phyloP scores from a whole-genome alignment of 1,140 invertebrate species.

The Tetramorium simillimum region DNA sequence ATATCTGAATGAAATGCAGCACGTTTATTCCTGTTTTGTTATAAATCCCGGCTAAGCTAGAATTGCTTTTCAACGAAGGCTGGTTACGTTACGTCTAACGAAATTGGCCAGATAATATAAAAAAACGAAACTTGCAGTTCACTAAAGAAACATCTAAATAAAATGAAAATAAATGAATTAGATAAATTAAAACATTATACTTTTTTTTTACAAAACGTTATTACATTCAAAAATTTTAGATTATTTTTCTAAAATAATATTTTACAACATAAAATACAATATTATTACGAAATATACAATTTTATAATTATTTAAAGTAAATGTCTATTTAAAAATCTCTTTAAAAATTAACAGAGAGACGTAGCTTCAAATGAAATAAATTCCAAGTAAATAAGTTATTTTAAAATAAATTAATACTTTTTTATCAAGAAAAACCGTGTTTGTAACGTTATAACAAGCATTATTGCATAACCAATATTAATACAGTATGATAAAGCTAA shows the following conservation, averaged over 20 bases:
- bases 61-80: neutral
- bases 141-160: neutral
- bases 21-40: neutral
- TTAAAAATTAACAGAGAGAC: neutral
- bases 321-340: neutral
- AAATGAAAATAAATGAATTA: neutral
- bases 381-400: neutral
- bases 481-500: neutral
- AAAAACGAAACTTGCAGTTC: neutral
- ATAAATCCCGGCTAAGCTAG: conserved; percentile 5
- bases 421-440: neutral
- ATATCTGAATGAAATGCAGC: conserved; percentile 18
- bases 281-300: neutral
- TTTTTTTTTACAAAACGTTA: neutral
- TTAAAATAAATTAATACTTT: neutral
- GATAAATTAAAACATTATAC: neutral
- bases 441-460: neutral
- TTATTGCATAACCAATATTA: neutral
- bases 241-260: neutral
- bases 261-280: neutral
- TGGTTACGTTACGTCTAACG: neutral
- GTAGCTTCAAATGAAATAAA: neutral
- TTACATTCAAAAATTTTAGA: neutral
- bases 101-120: neutral
- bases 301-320: neutral